Conservation (phyloP, 2,797 vertebrate genomes). For the Novumbra hubbsi region DNA sequence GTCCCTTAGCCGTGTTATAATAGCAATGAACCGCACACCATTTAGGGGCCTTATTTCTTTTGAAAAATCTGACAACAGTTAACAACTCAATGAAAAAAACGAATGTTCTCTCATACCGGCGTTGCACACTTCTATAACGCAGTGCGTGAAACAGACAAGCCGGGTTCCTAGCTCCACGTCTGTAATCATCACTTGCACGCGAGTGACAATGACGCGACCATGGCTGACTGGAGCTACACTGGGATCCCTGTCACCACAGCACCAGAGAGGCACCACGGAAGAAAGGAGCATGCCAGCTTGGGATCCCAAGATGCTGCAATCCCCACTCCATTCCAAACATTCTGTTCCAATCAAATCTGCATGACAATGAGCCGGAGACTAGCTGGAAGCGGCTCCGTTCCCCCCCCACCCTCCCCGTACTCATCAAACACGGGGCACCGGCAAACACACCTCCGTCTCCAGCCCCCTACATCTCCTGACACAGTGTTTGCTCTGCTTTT, state of each 20-base stretch:
- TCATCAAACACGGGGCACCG: conserved; percentile 31
- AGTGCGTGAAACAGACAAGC: conserved; percentile 34
- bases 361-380: conserved; percentile 41
- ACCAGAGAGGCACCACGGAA: not conserved
- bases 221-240: not conserved
- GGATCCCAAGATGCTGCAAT: conserved; percentile 29
- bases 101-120: too few relatives aligned
- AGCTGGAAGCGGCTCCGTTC: conserved; percentile 14
- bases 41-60: too few relatives aligned
- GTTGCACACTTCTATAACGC: not conserved
- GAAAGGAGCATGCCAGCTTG: not conserved
- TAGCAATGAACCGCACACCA: too few relatives aligned
- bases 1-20: too few relatives aligned
- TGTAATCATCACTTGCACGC: conserved; percentile 19
- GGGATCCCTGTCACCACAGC: not conserved
- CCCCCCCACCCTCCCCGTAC: conserved; percentile 20
- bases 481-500: not conserved
- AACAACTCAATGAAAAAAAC: too few relatives aligned
- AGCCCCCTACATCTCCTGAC: conserved; percentile 2
- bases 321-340: conserved; percentile 10
- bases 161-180: conserved; percentile 24
- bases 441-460: not conserved
- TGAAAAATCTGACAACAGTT: not conserved
- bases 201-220: not conserved
- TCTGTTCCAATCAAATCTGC: conserved; percentile 38